Evolutionary conservation across 2,113 vertebrate genomes (phyloP).

Genomic region (Thunnus maccoyii): DNA sequence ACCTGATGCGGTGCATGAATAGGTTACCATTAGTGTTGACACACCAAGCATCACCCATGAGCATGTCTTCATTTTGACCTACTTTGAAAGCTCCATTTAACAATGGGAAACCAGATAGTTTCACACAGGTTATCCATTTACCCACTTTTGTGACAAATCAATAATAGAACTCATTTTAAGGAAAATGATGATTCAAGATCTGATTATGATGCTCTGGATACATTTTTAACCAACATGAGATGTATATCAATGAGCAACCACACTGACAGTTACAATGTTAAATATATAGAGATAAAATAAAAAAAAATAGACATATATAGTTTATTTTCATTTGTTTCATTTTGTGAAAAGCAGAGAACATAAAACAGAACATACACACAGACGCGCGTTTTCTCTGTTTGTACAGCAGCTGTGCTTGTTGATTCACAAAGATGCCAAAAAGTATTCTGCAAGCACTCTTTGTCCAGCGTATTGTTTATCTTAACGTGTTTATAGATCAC

Average conservation of each 20-base stretch:
- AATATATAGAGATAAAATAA: neutral
- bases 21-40: slow-evolving; percentile 1
- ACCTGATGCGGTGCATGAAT: neutral
- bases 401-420: slow-evolving; percentile 35
- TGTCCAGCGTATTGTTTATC: slow-evolving; percentile 29
- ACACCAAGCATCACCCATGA: slow-evolving; percentile 24
- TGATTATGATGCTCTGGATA: neutral
- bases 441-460: slow-evolving; percentile 6
- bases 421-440: slow-evolving; percentile 34
- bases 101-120: neutral
- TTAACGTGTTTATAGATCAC: slow-evolving; percentile 47
- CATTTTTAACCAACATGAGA: neutral
- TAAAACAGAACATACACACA: slow-evolving; percentile 21
- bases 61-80: slow-evolving; percentile 25
- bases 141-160: neutral
- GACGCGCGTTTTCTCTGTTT: slow-evolving; percentile 19
- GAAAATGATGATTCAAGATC: slow-evolving; percentile 7
- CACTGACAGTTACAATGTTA: neutral
- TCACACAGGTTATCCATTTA: neutral
- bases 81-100: slow-evolving; percentile 49
- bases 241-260: neutral
- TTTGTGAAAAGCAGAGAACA: slow-evolving; percentile 29
- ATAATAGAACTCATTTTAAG: neutral
- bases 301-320: neutral
- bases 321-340: slow-evolving; percentile 19